Percentiles rank a stretch among this genome's conserved stretches.
These are phyloP conservation scores for Kryptolebias marmoratus DNA, from an alignment of 2,113 vertebrate genomes.

Conservation along the genomic window DNA sequence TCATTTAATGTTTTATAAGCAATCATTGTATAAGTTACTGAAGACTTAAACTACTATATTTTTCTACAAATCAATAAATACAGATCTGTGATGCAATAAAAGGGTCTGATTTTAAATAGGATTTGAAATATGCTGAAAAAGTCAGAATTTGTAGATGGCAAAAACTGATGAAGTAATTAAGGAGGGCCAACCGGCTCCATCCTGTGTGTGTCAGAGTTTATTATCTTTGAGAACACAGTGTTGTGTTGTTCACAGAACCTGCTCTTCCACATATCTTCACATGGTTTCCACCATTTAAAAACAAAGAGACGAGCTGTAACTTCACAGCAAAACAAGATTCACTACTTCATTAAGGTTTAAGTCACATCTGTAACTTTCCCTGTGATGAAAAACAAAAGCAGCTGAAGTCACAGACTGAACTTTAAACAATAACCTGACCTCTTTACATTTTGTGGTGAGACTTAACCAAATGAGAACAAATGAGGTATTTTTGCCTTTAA, in stretches of 20 bases:
- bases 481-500: conserved; percentile 31
- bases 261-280: conserved; percentile 2
- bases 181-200: background rate
- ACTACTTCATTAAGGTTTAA: background rate
- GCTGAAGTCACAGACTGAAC: conserved; percentile 3
- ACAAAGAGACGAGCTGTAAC: background rate
- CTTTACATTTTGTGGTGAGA: background rate
- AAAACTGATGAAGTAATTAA: background rate
- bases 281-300: background rate
- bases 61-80: background rate
- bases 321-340: background rate
- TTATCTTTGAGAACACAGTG: background rate
- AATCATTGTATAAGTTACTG: conserved; percentile 1
- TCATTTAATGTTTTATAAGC: conserved; percentile 15
- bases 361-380: conserved; percentile 6
- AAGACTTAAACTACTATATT: conserved; percentile 10
- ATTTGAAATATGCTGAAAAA: background rate
- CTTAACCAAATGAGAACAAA: conserved; percentile 13
- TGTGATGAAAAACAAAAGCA: conserved; percentile 3
- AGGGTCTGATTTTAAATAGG: background rate
- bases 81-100: background rate
- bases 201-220: background rate
- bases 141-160: no score
- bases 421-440: background rate
- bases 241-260: background rate